Conservation (phyloP, 2,797 vertebrate species). For the Psittacula echo region DNA sequence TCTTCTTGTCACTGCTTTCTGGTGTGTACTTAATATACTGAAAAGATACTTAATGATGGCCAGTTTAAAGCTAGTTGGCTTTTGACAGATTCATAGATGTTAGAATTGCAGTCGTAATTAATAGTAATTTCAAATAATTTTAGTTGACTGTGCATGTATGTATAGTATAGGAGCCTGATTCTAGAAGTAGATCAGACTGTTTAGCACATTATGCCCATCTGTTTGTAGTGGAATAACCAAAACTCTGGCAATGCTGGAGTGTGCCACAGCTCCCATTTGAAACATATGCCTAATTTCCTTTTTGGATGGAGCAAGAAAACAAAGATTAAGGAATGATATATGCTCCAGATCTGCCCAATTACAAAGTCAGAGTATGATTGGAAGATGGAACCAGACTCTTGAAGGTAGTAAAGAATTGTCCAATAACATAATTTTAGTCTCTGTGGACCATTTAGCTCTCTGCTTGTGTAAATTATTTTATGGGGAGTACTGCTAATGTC, state of each 20-base stretch:
- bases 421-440: background rate
- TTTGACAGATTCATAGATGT: background rate
- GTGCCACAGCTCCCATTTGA: background rate
- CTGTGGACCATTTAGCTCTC: background rate
- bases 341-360: background rate
- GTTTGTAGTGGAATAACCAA: background rate
- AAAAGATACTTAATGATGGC: background rate
- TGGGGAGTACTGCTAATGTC: background rate
- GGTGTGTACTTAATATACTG: background rate
- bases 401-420: background rate
- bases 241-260: background rate
- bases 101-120: background rate
- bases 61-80: background rate
- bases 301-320: background rate
- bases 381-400: background rate
- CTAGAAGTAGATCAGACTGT: background rate
- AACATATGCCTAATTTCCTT: background rate
- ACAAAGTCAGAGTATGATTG: background rate
- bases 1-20: background rate
- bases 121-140: background rate
- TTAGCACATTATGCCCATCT: background rate
- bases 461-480: background rate
- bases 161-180: background rate
- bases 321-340: background rate
- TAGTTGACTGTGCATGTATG: background rate